Evolutionary conservation across 2,797 vertebrate genomes (phyloP).

Genomic region (Poeciliopsis infans): DNA sequence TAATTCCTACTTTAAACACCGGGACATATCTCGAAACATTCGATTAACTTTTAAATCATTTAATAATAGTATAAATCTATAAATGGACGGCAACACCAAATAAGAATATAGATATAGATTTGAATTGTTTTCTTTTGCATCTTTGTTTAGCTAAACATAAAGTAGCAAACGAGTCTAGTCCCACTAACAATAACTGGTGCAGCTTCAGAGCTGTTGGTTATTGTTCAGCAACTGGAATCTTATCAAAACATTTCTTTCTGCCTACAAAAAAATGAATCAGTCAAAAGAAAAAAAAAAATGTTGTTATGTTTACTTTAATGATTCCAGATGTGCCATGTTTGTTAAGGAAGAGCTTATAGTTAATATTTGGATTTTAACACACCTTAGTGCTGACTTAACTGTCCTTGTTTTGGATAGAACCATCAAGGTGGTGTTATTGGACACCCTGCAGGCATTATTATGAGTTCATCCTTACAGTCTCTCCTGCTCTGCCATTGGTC

Average conservation of each 20-base stretch:
- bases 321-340: neutral
- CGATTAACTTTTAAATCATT: neutral
- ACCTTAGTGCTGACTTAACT: neutral
- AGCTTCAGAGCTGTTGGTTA: neutral
- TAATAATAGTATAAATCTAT: neutral
- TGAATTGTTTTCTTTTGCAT: neutral
- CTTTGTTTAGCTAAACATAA: neutral
- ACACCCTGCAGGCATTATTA: constrained; percentile 15
- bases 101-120: neutral
- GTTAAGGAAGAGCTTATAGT: neutral
- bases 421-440: constrained; percentile 1
- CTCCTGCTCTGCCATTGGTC: constrained; percentile 37
- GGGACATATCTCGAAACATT: neutral
- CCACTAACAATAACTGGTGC: neutral
- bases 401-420: neutral
- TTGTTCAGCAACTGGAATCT: neutral
- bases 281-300: too few species aligned
- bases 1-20: neutral
- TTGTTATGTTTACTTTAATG: neutral
- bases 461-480: constrained; percentile 41
- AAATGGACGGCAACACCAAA: neutral
- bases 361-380: neutral
- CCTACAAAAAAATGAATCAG: too few species aligned
- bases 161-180: too few species aligned
- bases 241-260: neutral